Evolutionary conservation across 1,140 invertebrate genomes (phyloP), one percentile per base, ranked within the genome.

Genomic region (Piezodorus guildinii): DNA sequence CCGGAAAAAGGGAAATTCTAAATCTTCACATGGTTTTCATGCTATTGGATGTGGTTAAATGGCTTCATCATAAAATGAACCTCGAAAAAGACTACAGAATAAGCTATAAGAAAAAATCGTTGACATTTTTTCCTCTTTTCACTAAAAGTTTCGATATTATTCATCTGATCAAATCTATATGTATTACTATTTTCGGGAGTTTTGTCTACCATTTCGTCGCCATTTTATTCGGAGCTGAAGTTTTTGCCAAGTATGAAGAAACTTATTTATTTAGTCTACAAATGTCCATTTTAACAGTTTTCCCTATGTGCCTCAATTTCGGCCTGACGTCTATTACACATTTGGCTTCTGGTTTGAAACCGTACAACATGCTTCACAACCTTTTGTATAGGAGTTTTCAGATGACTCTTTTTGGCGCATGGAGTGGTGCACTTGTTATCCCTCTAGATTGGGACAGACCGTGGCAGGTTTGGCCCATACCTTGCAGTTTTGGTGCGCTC

Each of bases 361-460:
- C 61, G 49, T 67, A 62, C 59, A 78, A 81, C 68, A 73, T 77
- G 19, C 73, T 83, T 23, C 72, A 78, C 9, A 74, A 80, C 59
- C 81, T 83, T 71, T 69, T 85, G 3, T 77, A 78, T 39, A 78
- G 79, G 39, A 81, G 81, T 70, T 78, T 84, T 17, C 73, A 81
- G 49, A 70, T 78, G 46, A 82, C 85, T 17, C 69, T 94, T 15
- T 71, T 91, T 43, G 91, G 92, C n/a, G 83, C 90, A 14, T 96
- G 91, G 91, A 70, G 89, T 10, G 90, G 91, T 17, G 88, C 90
- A 25, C 80, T 90, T 66, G 85, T 90, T 0, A 91, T 95, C 65
- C 92, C 92, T 25, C 75, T 96, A 14, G 92, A 96, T 73, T 96
- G 93, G 93, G 89, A 95, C 73, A 79, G 85, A 65, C 85, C 88